Conservation (phyloP, 2,113 vertebrate species). For the Chelonoidis abingdonii region DNA sequence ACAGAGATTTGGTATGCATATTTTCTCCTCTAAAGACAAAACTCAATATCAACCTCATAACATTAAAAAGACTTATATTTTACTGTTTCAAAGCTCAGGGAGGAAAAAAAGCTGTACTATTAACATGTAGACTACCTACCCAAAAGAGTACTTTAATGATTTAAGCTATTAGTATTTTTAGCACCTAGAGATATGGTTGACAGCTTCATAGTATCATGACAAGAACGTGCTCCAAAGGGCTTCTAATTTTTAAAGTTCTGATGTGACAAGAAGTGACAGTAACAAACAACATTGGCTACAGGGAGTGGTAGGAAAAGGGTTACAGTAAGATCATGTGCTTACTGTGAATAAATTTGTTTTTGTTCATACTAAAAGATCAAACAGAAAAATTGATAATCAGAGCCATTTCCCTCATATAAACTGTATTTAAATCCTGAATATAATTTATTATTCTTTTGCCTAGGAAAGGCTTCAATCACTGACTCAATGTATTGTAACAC, state of each 20-base stretch:
- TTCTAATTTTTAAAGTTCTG: neutral
- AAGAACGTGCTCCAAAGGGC: neutral
- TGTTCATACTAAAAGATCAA: neutral
- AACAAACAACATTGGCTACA: neutral
- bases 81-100: neutral
- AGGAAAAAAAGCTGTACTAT: neutral
- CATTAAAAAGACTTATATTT: neutral
- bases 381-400: neutral
- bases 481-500: neutral
- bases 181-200: neutral
- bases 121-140: neutral
- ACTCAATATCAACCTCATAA: neutral
- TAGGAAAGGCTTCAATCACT: neutral
- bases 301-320: neutral
- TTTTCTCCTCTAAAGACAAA: neutral
- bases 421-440: neutral
- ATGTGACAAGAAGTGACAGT: fast-evolving
- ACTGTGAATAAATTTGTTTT: neutral
- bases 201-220: neutral
- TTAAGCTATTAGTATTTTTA: neutral
- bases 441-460: neutral
- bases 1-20: neutral
- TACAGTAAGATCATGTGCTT: neutral
- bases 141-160: neutral
- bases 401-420: neutral